These are phyloP conservation scores for Nasonia vitripennis DNA, from an alignment of 1,140 invertebrate genomes.

Conservation along the genomic window DNA sequence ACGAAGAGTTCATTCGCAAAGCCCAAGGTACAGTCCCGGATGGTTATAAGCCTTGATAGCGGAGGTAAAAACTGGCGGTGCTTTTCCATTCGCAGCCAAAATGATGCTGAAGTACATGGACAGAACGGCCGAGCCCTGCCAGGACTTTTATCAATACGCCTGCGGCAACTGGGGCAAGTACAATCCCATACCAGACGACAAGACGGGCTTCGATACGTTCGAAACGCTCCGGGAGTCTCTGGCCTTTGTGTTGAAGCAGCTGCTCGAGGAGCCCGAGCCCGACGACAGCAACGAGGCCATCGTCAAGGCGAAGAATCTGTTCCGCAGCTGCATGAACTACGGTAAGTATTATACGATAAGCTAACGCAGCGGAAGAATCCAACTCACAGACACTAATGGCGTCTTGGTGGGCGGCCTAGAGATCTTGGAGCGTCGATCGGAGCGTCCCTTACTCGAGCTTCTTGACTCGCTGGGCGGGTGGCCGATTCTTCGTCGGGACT, in stretches of 20 bases:
- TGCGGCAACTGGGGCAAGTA: slow-evolving; percentile 91
- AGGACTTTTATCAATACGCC: slow-evolving; percentile 93
- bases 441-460: slow-evolving; percentile 83
- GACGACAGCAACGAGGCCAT: slow-evolving; percentile 76
- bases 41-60: too few relatives aligned
- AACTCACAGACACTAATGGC: neutral
- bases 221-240: slow-evolving; percentile 87
- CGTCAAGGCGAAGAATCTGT: slow-evolving; percentile 86
- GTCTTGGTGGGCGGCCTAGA: slow-evolving; percentile 69
- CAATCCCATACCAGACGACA: slow-evolving; percentile 90
- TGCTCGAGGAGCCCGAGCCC: slow-evolving; percentile 77
- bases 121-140: slow-evolving; percentile 84
- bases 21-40: slow-evolving; percentile 57
- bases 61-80: too few relatives aligned
- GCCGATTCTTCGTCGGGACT: slow-evolving; percentile 84
- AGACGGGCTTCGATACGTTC: slow-evolving; percentile 88
- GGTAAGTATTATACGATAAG: slow-evolving; percentile 69
- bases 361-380: neutral
- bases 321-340: slow-evolving; percentile 90
- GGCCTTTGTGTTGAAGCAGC: slow-evolving; percentile 80
- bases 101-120: slow-evolving; percentile 90
- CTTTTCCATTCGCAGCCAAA: slow-evolving; percentile 68
- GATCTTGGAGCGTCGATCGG: slow-evolving; percentile 81
- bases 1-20: slow-evolving; percentile 62
- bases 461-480: slow-evolving; percentile 87